phyloP scores from a whole-genome alignment of 2,113 vertebrate genomes.

The Ammodytes dubius region DNA sequence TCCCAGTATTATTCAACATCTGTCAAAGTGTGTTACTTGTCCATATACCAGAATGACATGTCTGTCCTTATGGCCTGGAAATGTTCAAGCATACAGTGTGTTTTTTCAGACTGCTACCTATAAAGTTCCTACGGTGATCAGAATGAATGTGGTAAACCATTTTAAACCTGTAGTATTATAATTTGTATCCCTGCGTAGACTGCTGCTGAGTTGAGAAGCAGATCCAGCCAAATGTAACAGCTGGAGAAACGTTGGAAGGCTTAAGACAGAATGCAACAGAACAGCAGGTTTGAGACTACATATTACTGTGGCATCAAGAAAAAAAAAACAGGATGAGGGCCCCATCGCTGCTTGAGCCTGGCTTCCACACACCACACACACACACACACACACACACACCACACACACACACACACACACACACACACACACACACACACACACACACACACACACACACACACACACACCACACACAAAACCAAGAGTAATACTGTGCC shows the following conservation, averaged over 20 bases:
- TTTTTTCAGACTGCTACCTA: background rate
- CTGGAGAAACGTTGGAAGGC: slow-evolving; percentile 2
- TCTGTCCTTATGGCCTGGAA: background rate
- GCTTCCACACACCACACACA: background rate
- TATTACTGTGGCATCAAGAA: slow-evolving; percentile 7
- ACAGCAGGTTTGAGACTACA: slow-evolving; percentile 23
- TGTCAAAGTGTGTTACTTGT: no score
- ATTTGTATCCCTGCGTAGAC: background rate
- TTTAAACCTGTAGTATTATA: background rate
- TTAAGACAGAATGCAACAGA: slow-evolving; percentile 17
- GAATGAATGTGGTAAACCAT: slow-evolving; percentile 5
- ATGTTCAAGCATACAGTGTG: background rate
- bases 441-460: background rate
- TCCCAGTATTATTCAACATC: no score
- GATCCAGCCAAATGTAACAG: slow-evolving; percentile 5
- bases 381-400: background rate
- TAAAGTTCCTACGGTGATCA: slow-evolving; percentile 8
- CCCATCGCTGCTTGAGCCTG: background rate
- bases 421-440: background rate
- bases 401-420: background rate
- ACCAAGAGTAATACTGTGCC: background rate
- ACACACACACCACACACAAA: background rate
- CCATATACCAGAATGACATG: no score
- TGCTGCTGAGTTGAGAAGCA: background rate
- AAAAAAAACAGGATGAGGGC: background rate